Base-by-base conservation (phyloP, 2,888 invertebrate genomes). In the Actias luna region DNA sequence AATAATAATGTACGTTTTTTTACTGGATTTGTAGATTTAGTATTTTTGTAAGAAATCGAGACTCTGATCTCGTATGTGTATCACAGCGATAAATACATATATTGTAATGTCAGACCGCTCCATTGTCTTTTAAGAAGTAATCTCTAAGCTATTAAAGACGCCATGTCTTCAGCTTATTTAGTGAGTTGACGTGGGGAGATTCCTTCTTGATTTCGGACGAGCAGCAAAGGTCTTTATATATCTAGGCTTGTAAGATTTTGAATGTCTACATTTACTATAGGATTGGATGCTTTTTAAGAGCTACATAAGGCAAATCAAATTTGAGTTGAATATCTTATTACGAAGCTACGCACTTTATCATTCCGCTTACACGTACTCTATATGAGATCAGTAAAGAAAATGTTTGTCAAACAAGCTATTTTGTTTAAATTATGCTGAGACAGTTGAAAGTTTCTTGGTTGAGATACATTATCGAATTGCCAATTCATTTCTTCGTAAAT, bases 41-140 rank as follows among this genome's bases (percentile, higher is more conserved):
- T 89, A 87, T 91, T 90, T 91, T 91, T 90, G 76, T 91, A 90
- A 91, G 87, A 75, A 82, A 66, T 74, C 83, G 89, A 83, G 88
- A 76, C 74, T 67, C 8, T 68, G 76, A 74, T 74, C 88, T 89
- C 88, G 81, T 82, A 85, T 89, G 92, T 93, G 93, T 93, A 93
- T 92, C 87, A 89, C 84, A 92, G 93, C 93, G 92, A 93, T 93
- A 93, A 67, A 92, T 91, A 90, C 87, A 65, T 89, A 86, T 82
- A 83, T 72, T 81, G 72, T 84, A 83, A 72, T 81, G 71, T 84
- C 83, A 79, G 85, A 75, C 84, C 83, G 72, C 69, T 77, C 77
- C 83, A 77, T 77, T 67, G 80, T 80, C 74, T 59, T 77, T 82
- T 75, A 78, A 83, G 84, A 78, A 83, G 84, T 65, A 76, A 83